phyloP scores from a whole-genome alignment of 2,888 invertebrate genomes.

The Argyresthia albistria region DNA sequence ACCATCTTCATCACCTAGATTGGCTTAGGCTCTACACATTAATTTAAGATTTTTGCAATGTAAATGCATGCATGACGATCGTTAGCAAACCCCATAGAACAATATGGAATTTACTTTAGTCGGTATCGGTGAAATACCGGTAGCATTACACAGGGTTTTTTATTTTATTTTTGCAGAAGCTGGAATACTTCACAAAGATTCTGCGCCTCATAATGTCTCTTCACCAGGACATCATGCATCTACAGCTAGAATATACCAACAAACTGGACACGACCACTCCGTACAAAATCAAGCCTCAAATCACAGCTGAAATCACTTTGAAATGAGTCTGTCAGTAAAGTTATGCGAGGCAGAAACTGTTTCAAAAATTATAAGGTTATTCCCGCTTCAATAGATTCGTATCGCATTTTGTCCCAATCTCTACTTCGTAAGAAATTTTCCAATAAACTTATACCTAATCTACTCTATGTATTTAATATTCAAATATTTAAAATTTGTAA shows the following conservation, averaged over 20 bases:
- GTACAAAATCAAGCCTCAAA: conserved; percentile 38
- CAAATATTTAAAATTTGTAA: too few species aligned
- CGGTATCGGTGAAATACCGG: too few species aligned
- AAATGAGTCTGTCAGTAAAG: too few species aligned
- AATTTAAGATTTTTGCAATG: neutral
- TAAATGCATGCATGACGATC: neutral
- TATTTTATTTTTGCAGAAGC: conserved; percentile 34
- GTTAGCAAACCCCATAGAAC: too few species aligned
- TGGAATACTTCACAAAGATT: conserved; percentile 62
- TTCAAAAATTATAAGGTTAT: too few species aligned
- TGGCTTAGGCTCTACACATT: neutral
- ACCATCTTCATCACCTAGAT: neutral
- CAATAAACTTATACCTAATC: too few species aligned
- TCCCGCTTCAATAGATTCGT: too few species aligned
- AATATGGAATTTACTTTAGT: too few species aligned
- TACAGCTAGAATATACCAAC: conserved; percentile 33
- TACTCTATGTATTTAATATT: too few species aligned
- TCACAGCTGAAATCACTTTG: conserved; percentile 52
- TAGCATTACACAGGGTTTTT: neutral
- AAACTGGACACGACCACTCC: conserved; percentile 8
- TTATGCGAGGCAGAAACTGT: too few species aligned
- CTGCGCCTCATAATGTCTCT: conserved; percentile 58
- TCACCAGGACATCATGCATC: conserved; percentile 55
- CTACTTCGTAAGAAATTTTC: too few species aligned
- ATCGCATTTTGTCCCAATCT: too few species aligned